A percentile compares a stretch with the other conserved stretches of the same genome.
Evolutionary conservation across 2,113 vertebrate genomes (phyloP).

Genomic region (Neogobius melanostomus): DNA sequence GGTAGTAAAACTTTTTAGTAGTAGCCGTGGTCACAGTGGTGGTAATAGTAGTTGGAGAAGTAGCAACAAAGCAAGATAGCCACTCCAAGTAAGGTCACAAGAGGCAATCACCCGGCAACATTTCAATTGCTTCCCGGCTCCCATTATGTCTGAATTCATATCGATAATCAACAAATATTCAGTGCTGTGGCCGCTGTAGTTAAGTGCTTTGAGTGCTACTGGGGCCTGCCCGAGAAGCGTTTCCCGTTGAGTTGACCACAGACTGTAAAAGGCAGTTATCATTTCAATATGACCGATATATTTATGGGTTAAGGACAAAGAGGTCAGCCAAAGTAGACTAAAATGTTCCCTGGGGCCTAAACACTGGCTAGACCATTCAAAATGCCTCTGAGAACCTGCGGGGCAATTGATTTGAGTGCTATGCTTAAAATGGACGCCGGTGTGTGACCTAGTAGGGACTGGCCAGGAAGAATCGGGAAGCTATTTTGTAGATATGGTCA

Average conservation of each 20-base stretch:
- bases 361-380: constrained; percentile 51
- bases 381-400: constrained; percentile 49
- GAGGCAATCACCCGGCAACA: constrained; percentile 13
- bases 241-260: constrained; percentile 57
- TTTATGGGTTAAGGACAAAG: constrained; percentile 60
- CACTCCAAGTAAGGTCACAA: constrained; percentile 12
- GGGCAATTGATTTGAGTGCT: constrained; percentile 68
- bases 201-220: constrained; percentile 50
- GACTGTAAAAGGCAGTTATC: constrained; percentile 69
- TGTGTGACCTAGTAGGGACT: constrained; percentile 46
- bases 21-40: background rate
- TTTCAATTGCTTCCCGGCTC: constrained; percentile 34
- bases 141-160: constrained; percentile 6
- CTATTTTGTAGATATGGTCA: constrained; percentile 54
- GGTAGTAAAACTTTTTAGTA: background rate
- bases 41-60: background rate
- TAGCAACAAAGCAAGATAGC: background rate
- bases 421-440: constrained; percentile 52
- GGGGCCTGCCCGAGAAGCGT: constrained; percentile 33
- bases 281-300: constrained; percentile 60
- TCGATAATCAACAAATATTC: constrained; percentile 44
- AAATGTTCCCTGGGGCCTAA: constrained; percentile 65
- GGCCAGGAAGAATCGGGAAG: constrained; percentile 58
- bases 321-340: constrained; percentile 67
- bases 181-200: constrained; percentile 43